Base-by-base conservation (phyloP, 2,888 invertebrate genomes). In the Watsonalla binaria region DNA sequence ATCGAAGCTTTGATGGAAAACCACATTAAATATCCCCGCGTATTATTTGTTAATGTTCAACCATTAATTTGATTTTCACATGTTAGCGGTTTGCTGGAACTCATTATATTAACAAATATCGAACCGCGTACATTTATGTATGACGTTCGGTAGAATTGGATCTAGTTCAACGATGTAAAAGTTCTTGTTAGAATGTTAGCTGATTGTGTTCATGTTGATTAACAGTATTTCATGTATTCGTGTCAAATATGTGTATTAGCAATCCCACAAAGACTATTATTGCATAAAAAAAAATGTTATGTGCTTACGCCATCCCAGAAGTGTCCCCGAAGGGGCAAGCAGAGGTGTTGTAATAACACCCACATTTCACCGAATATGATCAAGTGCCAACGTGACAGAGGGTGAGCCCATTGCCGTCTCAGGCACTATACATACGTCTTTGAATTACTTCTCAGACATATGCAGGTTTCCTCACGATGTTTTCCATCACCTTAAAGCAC, bases 11-110 rank as follows among this genome's bases (percentile, higher is more conserved):
- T 77, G 74, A 78, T 65, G 66, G 64, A 65, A 72, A 75, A 70
- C 72, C 76, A 70, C 75, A 73, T 68, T 74, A 72, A 73, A 76
- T 74, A 74, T 67, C 56, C 63, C 57, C 70, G 59, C 57, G 62
- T 67, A 65, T 66, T 66, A 68, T 76, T 74, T 76, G 69, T 73
- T 75, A 76, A 78, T 74, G 72, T 65, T 65, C 62, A 66, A 66
- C 70, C 73, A 77, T 80, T 82, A 76, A 78, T 81, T 82, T 78
- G 66, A 78, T 78, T 80, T 78, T 74, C 74, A 75, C 70, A 70
- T 76, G 70, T 76, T 75, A 72, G 76, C 60, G 76, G 79, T 78
- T 76, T 65, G 59, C 63, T 68, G 65, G 63, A 70, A 68, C 70
- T 76, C 72, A 74, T 78, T 78, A 74, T 59, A 72, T 70, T 72